Conservation (phyloP, 2,113 vertebrate genomes). For the Lamprologus sp. region DNA sequence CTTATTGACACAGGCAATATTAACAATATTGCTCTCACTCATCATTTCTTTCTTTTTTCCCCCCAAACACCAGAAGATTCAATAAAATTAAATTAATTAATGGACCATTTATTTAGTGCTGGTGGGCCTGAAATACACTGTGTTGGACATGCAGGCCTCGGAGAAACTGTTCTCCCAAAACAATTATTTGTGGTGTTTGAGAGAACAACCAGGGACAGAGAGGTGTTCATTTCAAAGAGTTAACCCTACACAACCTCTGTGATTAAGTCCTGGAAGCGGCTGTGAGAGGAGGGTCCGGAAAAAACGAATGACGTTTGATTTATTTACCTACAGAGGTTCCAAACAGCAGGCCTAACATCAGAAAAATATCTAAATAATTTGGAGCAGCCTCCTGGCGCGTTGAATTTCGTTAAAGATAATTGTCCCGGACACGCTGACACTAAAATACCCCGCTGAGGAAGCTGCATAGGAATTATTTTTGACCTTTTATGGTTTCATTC, state of each 20-base stretch:
- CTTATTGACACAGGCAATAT: neutral
- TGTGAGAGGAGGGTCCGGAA: neutral
- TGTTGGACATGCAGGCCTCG: neutral
- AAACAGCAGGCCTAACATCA: neutral
- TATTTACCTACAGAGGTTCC: neutral
- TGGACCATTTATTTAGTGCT: neutral
- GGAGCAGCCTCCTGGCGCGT: neutral
- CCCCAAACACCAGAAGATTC: neutral
- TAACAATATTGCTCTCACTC: neutral
- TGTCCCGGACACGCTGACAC: neutral
- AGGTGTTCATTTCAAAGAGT: neutral
- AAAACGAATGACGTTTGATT: neutral
- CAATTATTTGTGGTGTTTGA: neutral
- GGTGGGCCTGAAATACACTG: neutral
- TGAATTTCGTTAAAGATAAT: slow-evolving; percentile 54
- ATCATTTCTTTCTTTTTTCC: neutral
- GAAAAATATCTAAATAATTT: neutral
- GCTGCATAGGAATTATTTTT: neutral
- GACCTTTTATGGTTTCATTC: slow-evolving; percentile 11
- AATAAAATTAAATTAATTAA: neutral
- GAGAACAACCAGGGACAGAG: neutral
- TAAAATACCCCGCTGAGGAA: neutral
- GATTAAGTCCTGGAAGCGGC: neutral
- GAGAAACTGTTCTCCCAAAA: neutral
- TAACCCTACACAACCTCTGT: neutral